Percentiles rank a stretch among this genome's conserved stretches.
Evolutionary conservation across 2,888 invertebrate species (phyloP).

Genomic region (Aethes cnicana): DNA sequence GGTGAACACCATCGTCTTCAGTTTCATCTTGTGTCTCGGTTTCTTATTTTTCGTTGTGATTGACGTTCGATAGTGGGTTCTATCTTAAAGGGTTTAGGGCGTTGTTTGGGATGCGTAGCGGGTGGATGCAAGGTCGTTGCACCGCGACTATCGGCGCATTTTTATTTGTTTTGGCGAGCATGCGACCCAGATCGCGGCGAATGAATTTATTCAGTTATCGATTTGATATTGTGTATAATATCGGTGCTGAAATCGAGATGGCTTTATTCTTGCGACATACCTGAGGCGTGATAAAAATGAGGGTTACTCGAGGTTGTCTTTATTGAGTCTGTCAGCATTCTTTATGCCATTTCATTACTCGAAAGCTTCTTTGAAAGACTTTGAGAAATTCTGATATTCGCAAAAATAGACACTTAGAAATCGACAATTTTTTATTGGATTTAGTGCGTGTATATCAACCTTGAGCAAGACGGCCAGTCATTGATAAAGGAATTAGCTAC

Average conservation of each 20-base stretch:
- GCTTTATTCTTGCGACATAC: conserved; percentile 33
- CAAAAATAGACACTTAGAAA: no score
- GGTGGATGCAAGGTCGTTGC: conserved; percentile 77
- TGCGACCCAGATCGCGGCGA: conserved; percentile 77
- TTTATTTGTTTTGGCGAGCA: conserved; percentile 80
- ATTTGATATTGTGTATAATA: conserved; percentile 75
- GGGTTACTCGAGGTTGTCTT: background rate
- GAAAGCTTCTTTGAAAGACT: no score
- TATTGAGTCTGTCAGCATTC: background rate
- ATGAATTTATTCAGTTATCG: conserved; percentile 81
- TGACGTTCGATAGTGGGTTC: conserved; percentile 49
- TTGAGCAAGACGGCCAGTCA: no score
- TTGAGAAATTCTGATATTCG: no score
- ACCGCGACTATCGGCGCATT: conserved; percentile 77
- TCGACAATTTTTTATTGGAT: no score
- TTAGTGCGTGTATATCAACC: no score
- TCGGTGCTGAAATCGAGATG: conserved; percentile 52
- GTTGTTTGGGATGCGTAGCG: conserved; percentile 43
- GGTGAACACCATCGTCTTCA: conserved; percentile 59
- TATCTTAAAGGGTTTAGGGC: conserved; percentile 46
- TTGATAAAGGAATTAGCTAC: no score
- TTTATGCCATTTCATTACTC: no score
- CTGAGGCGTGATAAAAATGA: background rate
- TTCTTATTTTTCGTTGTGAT: conserved; percentile 72
- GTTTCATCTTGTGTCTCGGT: conserved; percentile 77